phyloP scores from a whole-genome alignment of 2,113 vertebrate species.

The Syrrhaptes paradoxus region DNA sequence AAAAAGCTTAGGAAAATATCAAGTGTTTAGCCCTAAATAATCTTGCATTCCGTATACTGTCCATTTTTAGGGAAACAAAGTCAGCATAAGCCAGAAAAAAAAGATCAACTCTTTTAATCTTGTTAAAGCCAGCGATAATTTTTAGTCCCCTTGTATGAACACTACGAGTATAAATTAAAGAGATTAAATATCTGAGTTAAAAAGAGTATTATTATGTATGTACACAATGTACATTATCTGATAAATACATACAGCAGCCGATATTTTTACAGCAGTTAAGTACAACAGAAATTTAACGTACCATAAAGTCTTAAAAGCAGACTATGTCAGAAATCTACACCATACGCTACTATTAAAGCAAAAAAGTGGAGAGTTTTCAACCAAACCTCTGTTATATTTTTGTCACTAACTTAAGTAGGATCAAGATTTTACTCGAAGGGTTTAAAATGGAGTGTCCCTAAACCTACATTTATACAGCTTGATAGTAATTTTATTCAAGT shows the following conservation, averaged over 20 bases:
- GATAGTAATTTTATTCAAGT: not conserved
- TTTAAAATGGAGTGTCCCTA: not conserved
- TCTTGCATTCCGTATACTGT: not conserved
- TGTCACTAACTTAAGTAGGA: not conserved
- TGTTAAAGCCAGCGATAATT: not conserved
- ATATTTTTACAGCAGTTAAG: not conserved
- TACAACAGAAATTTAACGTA: not conserved
- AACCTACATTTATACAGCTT: not conserved
- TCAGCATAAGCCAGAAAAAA: not conserved
- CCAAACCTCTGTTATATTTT: not conserved
- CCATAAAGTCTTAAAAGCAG: not conserved
- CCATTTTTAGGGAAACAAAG: not conserved
- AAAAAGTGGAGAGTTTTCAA: not conserved
- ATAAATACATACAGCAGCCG: not conserved
- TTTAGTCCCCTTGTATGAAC: not conserved
- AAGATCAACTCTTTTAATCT: not conserved
- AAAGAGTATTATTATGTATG: not conserved
- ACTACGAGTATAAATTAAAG: not conserved
- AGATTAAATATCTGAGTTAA: not conserved
- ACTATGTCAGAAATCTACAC: not conserved
- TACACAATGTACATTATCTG: not conserved
- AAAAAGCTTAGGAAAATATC: not conserved
- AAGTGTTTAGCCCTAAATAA: not conserved
- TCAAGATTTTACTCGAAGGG: not conserved
- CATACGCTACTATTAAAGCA: not conserved